A percentile compares a stretch with the other conserved stretches of the same genome.
Evolutionary conservation across 2,888 invertebrate species (phyloP).

Genomic region (Eustalomyia histrio): DNA sequence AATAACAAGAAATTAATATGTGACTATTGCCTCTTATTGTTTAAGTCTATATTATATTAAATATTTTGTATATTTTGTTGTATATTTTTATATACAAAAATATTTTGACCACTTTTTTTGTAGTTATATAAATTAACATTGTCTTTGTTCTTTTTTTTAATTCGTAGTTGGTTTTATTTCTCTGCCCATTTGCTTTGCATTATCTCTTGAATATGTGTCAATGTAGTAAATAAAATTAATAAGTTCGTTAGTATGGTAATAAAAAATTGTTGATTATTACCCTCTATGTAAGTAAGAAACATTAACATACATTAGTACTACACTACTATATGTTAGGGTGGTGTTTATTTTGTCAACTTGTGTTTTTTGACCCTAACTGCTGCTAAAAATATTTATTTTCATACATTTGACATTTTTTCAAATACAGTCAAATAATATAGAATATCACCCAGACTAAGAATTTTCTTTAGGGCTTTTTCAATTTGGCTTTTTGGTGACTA

Average conservation of each 20-base stretch:
- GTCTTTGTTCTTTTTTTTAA: background rate
- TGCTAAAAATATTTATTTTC: no score
- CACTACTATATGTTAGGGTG: no score
- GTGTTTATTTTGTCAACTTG: no score
- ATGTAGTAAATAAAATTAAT: conserved; percentile 43
- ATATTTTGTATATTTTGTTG: background rate
- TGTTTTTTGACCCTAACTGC: no score
- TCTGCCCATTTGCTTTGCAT: conserved; percentile 27
- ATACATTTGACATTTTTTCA: no score
- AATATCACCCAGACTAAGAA: no score
- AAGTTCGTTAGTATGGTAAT: conserved; percentile 44
- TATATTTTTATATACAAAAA: background rate
- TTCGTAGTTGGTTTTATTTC: background rate
- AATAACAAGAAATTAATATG: background rate
- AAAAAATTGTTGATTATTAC: conserved; percentile 27
- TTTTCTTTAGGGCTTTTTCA: no score
- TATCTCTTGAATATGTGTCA: conserved; percentile 35
- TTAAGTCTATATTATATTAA: background rate
- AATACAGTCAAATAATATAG: no score
- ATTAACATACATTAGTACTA: no score
- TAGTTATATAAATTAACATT: conserved; percentile 7
- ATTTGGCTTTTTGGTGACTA: no score
- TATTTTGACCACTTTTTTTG: conserved; percentile 27
- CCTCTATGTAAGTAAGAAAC: background rate
- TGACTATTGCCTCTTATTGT: conserved; percentile 2